Evolutionary conservation across 2,888 invertebrate genomes (phyloP).

Genomic region (Oscheius sp.): DNA sequence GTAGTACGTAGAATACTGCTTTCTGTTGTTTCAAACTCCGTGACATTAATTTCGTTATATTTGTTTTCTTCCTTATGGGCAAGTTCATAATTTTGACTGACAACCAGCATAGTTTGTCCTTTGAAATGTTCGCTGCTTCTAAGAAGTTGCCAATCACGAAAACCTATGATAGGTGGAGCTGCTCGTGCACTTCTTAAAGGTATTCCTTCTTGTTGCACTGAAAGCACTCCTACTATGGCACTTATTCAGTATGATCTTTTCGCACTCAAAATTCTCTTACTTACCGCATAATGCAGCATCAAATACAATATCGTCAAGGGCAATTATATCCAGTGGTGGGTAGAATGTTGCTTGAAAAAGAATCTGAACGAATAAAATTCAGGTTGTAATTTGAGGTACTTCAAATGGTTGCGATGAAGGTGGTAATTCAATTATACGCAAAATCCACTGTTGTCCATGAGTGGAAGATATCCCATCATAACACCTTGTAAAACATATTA

Average conservation of each 20-base stretch:
- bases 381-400: constrained; percentile 29
- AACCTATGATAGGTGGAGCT: constrained; percentile 44
- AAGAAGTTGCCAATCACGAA: constrained; percentile 53
- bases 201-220: constrained; percentile 29
- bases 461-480: constrained; percentile 64
- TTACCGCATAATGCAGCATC: constrained; percentile 68
- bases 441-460: constrained; percentile 68
- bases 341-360: constrained; percentile 65
- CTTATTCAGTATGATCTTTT: not conserved
- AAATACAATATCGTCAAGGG: constrained; percentile 67
- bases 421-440: constrained; percentile 63
- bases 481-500: constrained; percentile 47
- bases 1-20: not conserved
- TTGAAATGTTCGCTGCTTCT: constrained; percentile 47
- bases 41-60: not conserved
- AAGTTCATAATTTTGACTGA: constrained; percentile 45
- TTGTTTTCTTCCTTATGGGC: not conserved
- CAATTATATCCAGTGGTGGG: constrained; percentile 64
- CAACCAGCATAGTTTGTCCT: constrained; percentile 59
- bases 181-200: constrained; percentile 12
- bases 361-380: constrained; percentile 48
- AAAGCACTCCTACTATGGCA: constrained; percentile 1
- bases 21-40: not conserved
- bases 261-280: constrained; percentile 21
- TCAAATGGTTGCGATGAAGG: constrained; percentile 69